phyloP scores from a whole-genome alignment of 2,113 vertebrate genomes.

The Spizaetus ornatus region DNA sequence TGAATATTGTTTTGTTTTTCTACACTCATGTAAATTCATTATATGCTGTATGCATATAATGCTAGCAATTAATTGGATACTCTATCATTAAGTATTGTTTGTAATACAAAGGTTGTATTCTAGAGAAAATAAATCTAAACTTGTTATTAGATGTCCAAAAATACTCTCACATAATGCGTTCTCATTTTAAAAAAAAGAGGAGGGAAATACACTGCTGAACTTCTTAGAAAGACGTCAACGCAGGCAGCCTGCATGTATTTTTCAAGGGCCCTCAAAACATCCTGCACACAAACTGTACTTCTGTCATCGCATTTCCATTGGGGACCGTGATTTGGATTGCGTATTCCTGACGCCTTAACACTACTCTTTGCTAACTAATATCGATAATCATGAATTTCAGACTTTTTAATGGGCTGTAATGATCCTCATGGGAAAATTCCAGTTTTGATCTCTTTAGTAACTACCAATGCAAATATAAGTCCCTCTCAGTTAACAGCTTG shows the following conservation, averaged over 20 bases:
- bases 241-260: background rate
- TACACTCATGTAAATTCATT: background rate
- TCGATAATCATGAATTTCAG: background rate
- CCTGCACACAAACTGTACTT: background rate
- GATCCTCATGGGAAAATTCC: background rate
- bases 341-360: background rate
- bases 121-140: background rate
- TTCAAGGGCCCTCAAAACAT: background rate
- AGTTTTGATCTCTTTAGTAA: background rate
- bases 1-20: background rate
- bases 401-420: background rate
- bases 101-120: background rate
- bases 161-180: accelerated
- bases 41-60: background rate
- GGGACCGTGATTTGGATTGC: background rate
- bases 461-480: background rate
- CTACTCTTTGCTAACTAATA: background rate
- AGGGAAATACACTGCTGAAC: background rate
- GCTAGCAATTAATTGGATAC: background rate
- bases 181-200: background rate
- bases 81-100: background rate
- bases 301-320: background rate
- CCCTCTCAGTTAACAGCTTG: slow-evolving; percentile 26
- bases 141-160: background rate
- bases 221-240: background rate